Evolutionary conservation across 2,113 vertebrate species (phyloP).

Genomic region (Saguinus imperator): DNA sequence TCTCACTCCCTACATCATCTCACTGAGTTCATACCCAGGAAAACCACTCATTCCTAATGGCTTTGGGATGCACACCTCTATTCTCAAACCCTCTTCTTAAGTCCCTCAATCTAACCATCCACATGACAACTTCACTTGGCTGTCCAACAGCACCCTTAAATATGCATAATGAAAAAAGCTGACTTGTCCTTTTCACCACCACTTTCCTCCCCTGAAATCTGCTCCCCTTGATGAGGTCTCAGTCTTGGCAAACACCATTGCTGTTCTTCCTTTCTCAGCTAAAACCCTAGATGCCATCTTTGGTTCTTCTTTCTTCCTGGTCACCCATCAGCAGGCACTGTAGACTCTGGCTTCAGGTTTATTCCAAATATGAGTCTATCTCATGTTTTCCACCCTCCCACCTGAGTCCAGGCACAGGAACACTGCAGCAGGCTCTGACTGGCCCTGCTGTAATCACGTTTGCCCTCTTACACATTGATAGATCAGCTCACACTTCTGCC

Average conservation of each 20-base stretch:
- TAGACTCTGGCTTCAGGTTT: not conserved
- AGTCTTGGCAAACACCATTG: rapidly evolving
- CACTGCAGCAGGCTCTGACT: rapidly evolving
- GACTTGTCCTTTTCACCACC: not conserved
- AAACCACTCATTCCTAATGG: not conserved
- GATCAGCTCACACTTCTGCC: not conserved
- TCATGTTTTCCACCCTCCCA: too few species aligned
- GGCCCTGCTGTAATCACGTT: rapidly evolving
- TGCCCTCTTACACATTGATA: not conserved
- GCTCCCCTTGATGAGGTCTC: not conserved
- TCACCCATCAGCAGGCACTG: not conserved
- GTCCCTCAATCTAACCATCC: not conserved
- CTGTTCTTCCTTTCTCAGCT: not conserved
- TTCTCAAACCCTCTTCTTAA: not conserved
- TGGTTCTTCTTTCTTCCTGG: not conserved
- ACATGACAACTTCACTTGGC: rapidly evolving
- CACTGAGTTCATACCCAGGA: not conserved
- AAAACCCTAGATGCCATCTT: not conserved
- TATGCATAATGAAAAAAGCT: not conserved
- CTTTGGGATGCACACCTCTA: rapidly evolving
- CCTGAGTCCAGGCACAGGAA: rapidly evolving
- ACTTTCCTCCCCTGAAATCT: not conserved
- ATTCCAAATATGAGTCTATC: not conserved
- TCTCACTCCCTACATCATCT: not conserved
- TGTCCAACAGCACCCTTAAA: not conserved